phyloP scores from a whole-genome alignment of 1,140 invertebrate genomes.

The Penaeus vannamei region DNA sequence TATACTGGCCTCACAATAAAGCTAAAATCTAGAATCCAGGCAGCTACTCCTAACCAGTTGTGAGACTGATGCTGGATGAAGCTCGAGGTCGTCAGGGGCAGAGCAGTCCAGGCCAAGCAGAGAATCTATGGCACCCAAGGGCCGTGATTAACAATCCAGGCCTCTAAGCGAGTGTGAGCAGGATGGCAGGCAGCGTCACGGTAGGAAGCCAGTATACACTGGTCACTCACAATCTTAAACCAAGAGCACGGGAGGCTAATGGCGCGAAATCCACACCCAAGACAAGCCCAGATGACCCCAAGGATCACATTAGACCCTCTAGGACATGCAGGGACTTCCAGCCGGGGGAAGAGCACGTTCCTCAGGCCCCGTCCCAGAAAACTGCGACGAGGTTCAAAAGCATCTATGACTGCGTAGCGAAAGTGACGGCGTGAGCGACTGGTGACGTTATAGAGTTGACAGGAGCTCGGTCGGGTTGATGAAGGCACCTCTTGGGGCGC shows the following conservation, averaged over 20 bases:
- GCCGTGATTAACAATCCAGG: constrained; percentile 49
- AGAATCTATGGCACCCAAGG: constrained; percentile 36
- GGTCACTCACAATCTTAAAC: constrained; percentile 7
- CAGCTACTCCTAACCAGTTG: too few relatives aligned
- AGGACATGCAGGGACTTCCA: not conserved
- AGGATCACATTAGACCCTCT: not conserved
- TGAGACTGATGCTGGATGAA: too few relatives aligned
- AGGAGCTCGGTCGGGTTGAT: too few relatives aligned
- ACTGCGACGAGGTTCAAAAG: not conserved
- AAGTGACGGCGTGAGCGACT: constrained; percentile 9
- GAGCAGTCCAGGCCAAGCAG: not conserved
- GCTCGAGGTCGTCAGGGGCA: not conserved
- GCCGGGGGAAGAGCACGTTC: not conserved
- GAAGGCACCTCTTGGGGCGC: too few relatives aligned
- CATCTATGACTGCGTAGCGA: not conserved
- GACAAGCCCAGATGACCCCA: not conserved
- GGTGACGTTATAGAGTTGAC: not conserved
- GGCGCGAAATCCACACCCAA: not conserved
- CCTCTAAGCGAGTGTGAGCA: constrained; percentile 25
- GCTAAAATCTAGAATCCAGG: too few relatives aligned
- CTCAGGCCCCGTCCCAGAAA: not conserved
- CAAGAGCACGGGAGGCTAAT: constrained; percentile 1
- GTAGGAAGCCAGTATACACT: not conserved
- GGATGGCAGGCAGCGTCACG: constrained; percentile 16
- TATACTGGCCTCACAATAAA: too few relatives aligned